phyloP scores from a whole-genome alignment of 2,797 vertebrate species.

The Buphagus erythrorhynchus region DNA sequence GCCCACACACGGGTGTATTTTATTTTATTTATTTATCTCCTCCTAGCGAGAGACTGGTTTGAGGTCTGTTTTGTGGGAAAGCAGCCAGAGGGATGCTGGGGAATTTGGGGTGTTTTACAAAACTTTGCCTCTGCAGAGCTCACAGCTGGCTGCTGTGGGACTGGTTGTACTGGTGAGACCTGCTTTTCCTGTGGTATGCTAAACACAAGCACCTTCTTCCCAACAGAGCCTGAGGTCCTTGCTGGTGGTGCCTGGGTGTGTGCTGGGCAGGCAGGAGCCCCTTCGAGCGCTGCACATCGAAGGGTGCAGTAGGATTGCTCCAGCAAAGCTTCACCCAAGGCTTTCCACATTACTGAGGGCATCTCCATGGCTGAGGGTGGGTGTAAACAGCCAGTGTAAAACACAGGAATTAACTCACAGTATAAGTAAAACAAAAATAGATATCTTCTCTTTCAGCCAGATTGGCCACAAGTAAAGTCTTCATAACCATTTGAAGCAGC shows the following conservation, averaged over 20 bases:
- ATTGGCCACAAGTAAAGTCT: neutral
- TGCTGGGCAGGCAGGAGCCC: neutral
- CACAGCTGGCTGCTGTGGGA: neutral
- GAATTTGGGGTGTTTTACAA: neutral
- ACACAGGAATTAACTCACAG: neutral
- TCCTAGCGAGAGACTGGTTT: neutral
- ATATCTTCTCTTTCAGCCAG: neutral
- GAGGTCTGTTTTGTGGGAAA: neutral
- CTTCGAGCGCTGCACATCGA: neutral
- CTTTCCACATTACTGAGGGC: neutral
- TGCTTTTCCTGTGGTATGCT: slow-evolving; percentile 21
- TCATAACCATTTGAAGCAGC: accelerated
- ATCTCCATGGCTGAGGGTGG: accelerated
- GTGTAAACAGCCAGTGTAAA: neutral
- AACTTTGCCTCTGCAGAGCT: neutral
- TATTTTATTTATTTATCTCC: slow-evolving; percentile 38
- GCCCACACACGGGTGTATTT: neutral
- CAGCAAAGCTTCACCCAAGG: neutral
- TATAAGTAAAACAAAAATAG: neutral
- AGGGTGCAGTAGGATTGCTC: neutral
- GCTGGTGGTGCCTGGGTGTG: neutral
- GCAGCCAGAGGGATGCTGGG: neutral
- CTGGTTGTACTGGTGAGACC: slow-evolving; percentile 25
- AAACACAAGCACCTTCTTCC: neutral
- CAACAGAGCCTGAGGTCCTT: neutral